Evolutionary conservation across 2,113 vertebrate genomes (phyloP).

Genomic region (Fregetta grallaria): DNA sequence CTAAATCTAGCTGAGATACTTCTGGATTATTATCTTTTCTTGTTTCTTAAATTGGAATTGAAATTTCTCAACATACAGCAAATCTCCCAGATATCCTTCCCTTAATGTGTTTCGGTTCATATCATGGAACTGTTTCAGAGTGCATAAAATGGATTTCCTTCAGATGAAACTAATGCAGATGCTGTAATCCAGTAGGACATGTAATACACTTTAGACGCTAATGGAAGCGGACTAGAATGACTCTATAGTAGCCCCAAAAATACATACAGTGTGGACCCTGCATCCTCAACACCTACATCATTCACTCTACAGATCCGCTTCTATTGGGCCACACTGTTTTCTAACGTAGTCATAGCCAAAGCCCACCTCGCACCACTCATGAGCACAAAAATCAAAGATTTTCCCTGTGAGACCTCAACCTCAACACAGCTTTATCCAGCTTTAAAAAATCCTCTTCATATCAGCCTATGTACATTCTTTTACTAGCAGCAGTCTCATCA

Average conservation of each 20-base stretch:
- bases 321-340: neutral
- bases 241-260: neutral
- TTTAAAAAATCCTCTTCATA: neutral
- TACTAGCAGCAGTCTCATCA: neutral
- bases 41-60: neutral
- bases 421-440: neutral
- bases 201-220: rapidly evolving
- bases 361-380: neutral
- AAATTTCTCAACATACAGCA: neutral
- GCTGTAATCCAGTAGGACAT: neutral
- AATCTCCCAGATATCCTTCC: neutral
- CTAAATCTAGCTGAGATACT: neutral
- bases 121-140: neutral
- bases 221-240: neutral
- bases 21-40: neutral
- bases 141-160: neutral
- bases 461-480: neutral
- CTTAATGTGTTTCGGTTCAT: neutral
- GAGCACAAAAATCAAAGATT: neutral
- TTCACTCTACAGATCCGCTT: neutral
- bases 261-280: neutral
- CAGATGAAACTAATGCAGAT: neutral
- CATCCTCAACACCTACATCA: neutral
- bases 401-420: neutral
- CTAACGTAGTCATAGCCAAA: neutral